Percentiles rank a stretch among this genome's conserved stretches.
These are phyloP conservation scores for Drosophila leontia DNA, from an alignment of 1,140 invertebrate genomes.

Conservation along the genomic window DNA sequence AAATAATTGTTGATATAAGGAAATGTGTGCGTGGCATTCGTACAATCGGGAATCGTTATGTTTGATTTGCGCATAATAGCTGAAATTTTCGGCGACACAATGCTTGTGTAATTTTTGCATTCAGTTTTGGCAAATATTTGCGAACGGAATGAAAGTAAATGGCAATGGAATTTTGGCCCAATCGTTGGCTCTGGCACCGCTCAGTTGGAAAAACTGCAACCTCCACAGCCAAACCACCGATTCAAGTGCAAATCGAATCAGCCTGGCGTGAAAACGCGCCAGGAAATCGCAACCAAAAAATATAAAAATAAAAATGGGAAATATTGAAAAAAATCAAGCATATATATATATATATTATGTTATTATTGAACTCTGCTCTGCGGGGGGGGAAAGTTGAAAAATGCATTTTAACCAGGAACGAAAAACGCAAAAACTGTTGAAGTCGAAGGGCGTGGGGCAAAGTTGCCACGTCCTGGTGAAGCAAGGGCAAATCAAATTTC, in stretches of 20 bases:
- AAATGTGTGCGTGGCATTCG: conserved; percentile 18
- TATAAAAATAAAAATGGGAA: conserved; percentile 1
- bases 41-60: conserved; percentile 22
- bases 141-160: conserved; percentile 32
- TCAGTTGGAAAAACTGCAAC: conserved; percentile 37
- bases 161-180: conserved; percentile 36
- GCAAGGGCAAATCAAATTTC: conserved; percentile 71
- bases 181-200: conserved; percentile 16
- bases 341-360: conserved; percentile 55
- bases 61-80: conserved; percentile 37
- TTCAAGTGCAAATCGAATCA: conserved; percentile 70
- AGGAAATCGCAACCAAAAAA: conserved; percentile 45
- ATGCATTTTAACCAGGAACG: conserved; percentile 52
- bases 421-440: conserved; percentile 38
- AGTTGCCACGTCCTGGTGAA: conserved; percentile 15
- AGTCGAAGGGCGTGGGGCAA: conserved; percentile 34
- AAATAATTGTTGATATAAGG: conserved; percentile 19
- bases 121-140: conserved; percentile 36
- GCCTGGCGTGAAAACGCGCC: conserved; percentile 50
- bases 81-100: conserved; percentile 15
- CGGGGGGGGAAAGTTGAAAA: conserved; percentile 47
- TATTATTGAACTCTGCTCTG: conserved; percentile 68
- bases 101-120: conserved; percentile 44
- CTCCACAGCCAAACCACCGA: conserved; percentile 20
- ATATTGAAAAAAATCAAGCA: conserved; percentile 15